Percentiles rank a stretch among this genome's conserved stretches.
phyloP scores from a whole-genome alignment of 2,888 invertebrate species.

The Vandiemenella viatica region DNA sequence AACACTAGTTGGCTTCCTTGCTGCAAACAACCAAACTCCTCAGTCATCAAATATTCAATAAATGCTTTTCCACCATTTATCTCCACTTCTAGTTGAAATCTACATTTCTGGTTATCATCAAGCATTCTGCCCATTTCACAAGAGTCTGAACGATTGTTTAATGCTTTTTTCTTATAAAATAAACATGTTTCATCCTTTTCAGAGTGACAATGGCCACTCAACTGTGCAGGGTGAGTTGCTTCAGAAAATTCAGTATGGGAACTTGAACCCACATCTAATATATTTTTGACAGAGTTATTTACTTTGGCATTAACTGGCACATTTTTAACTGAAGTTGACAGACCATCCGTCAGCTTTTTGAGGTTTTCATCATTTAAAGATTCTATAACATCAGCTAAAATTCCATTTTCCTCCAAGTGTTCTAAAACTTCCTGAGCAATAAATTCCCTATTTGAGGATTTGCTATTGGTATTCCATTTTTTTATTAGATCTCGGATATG shows the following conservation, averaged over 20 bases:
- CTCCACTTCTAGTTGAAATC: neutral
- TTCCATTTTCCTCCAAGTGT: neutral
- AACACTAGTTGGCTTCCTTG: neutral
- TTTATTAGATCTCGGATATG: neutral
- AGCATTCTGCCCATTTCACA: too few relatives aligned
- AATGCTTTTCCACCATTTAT: neutral
- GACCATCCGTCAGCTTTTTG: neutral
- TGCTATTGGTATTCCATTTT: neutral
- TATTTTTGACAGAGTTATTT: neutral
- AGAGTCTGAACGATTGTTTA: too few relatives aligned
- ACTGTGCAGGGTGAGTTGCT: neutral
- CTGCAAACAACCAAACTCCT: neutral
- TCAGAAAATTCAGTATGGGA: neutral
- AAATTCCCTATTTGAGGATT: neutral
- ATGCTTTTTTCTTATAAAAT: too few relatives aligned
- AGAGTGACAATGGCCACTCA: too few relatives aligned
- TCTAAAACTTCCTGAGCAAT: neutral
- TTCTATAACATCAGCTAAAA: neutral
- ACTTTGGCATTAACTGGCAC: neutral
- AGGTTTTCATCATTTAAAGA: neutral
- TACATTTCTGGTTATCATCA: too few relatives aligned
- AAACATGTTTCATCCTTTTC: too few relatives aligned
- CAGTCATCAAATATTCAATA: neutral
- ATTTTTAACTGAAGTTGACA: neutral
- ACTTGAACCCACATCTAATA: too few relatives aligned